Conservation (phyloP, 2,797 vertebrate species). For the Xenentodon cancila region DNA sequence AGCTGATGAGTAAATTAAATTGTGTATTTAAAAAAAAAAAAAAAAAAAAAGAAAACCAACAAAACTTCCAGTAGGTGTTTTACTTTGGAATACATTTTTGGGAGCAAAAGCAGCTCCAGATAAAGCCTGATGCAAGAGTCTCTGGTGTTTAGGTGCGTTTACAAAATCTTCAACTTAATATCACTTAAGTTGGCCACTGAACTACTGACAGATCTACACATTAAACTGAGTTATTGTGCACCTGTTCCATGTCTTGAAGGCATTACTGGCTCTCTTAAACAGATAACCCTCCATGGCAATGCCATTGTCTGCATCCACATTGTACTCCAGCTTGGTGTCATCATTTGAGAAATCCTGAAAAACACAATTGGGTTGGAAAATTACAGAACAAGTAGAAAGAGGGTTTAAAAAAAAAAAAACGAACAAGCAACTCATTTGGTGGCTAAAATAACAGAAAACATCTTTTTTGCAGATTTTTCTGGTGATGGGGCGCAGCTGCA, state of each 20-base stretch:
- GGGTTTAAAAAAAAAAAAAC: conserved; percentile 4
- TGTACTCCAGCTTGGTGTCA: conserved; percentile 96
- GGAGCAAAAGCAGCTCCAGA: no score
- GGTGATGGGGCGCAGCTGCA: no score
- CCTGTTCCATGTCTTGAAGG: conserved; percentile 99
- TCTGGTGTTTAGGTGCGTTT: no score
- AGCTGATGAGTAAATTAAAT: background rate
- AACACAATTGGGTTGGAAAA: background rate
- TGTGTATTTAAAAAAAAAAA: no score
- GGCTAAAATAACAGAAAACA: background rate
- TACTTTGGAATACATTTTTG: no score
- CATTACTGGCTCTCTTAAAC: conserved; percentile 98
- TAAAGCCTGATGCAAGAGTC: no score
- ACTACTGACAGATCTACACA: background rate
- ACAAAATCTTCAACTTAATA: background rate
- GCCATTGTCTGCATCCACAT: conserved; percentile 93
- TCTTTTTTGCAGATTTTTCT: background rate
- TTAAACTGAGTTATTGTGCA: conserved; percentile 51
- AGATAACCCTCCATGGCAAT: conserved; percentile 98
- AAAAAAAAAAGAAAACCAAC: no score
- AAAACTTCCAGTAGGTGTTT: no score
- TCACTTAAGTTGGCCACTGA: background rate
- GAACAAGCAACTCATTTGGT: background rate
- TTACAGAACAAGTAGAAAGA: background rate
- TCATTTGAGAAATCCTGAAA: conserved; percentile 95